These are phyloP conservation scores for Lasaia peninsularis DNA, from an alignment of 1,140 invertebrate species.

Conservation along the genomic window DNA sequence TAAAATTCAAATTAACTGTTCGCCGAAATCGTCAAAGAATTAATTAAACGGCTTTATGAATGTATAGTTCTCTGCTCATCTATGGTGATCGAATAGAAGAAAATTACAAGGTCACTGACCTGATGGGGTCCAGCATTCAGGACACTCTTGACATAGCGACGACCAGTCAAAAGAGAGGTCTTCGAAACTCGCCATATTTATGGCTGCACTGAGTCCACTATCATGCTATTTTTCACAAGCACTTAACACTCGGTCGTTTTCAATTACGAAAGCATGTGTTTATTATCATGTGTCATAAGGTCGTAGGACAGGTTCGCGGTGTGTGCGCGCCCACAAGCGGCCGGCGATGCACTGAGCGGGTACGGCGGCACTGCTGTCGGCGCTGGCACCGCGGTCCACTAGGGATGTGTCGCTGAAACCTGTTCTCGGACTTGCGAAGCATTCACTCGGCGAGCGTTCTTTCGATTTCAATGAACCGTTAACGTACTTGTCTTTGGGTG, in stretches of 20 bases:
- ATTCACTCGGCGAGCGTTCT: slow-evolving; percentile 52
- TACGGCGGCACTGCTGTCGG: slow-evolving; percentile 17
- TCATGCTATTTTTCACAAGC: slow-evolving; percentile 51
- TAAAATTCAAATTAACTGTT: slow-evolving; percentile 4
- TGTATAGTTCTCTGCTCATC: no score
- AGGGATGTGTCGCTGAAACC: slow-evolving; percentile 63
- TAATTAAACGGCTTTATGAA: neutral
- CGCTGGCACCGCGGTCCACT: slow-evolving; percentile 40
- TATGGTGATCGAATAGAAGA: neutral
- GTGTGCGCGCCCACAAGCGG: slow-evolving; percentile 48
- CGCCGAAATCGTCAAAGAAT: neutral
- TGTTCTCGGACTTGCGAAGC: slow-evolving; percentile 50
- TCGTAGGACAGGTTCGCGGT: slow-evolving; percentile 35
- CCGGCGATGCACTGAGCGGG: slow-evolving; percentile 53
- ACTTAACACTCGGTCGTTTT: slow-evolving; percentile 35
- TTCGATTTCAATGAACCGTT: slow-evolving; percentile 76
- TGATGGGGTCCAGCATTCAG: slow-evolving; percentile 77
- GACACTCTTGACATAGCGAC: slow-evolving; percentile 77
- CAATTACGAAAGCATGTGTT: slow-evolving; percentile 23
- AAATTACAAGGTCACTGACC: slow-evolving; percentile 53
- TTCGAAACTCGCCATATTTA: slow-evolving; percentile 73
- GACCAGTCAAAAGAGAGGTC: slow-evolving; percentile 78
- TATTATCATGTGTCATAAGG: slow-evolving; percentile 35
- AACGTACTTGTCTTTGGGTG: slow-evolving; percentile 57
- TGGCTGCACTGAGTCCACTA: slow-evolving; percentile 46